Evolutionary conservation across 2,888 invertebrate genomes (phyloP).

Genomic region (Lamellibrachia satsuma): DNA sequence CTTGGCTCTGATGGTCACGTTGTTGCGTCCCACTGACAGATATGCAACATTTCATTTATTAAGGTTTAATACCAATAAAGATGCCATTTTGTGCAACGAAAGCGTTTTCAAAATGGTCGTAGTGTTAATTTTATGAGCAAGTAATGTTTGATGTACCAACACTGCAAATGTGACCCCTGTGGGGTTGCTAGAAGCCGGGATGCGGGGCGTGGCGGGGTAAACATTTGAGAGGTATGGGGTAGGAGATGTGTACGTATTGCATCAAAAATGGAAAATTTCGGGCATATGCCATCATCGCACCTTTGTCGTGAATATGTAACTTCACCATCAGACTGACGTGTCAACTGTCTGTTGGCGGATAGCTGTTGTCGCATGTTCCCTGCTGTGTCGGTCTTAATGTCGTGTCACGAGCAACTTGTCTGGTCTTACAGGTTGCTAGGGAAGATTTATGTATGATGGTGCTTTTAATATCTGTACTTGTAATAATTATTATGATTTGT

Average conservation of each 20-base stretch:
- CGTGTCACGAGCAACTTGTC: constrained; percentile 1
- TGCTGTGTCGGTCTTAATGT: background rate
- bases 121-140: background rate
- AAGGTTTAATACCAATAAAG: background rate
- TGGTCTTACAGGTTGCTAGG: constrained; percentile 10
- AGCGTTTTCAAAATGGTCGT: background rate
- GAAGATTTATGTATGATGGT: background rate
- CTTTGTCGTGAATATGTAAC: background rate
- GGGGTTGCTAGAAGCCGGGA: background rate
- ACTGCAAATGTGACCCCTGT: background rate
- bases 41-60: background rate
- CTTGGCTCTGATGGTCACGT: background rate
- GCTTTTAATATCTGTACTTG: constrained; percentile 17
- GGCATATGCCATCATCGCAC: background rate
- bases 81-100: background rate
- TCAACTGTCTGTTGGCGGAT: background rate
- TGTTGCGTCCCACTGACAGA: background rate
- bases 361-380: background rate
- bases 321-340: background rate
- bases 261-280: background rate
- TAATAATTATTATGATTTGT: background rate
- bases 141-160: background rate
- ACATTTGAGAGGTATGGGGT: background rate
- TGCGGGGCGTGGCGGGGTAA: background rate
- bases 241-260: background rate